These are phyloP conservation scores for Coleophora flavipennella DNA, from an alignment of 2,888 invertebrate genomes.

Conservation along the genomic window DNA sequence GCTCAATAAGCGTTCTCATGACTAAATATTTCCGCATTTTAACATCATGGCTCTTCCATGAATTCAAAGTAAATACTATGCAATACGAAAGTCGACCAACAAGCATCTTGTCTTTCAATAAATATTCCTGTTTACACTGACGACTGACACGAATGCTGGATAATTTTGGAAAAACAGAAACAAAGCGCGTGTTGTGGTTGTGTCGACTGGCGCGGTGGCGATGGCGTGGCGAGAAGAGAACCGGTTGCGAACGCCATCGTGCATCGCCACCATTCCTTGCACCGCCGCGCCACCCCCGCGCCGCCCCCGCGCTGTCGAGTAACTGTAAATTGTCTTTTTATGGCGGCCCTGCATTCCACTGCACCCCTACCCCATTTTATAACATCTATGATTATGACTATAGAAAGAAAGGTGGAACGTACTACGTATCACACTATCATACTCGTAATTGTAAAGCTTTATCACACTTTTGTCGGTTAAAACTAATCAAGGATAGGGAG, in stretches of 20 bases:
- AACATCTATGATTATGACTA: not conserved
- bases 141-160: too few relatives aligned
- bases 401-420: not conserved
- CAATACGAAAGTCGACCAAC: not conserved
- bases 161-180: too few relatives aligned
- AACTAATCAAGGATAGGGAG: too few relatives aligned
- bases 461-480: too few relatives aligned
- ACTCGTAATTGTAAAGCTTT: not conserved
- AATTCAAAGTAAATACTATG: not conserved
- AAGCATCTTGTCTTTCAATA: too few relatives aligned
- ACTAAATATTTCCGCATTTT: slow-evolving; percentile 26
- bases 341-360: slow-evolving; percentile 55
- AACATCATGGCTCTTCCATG: too few relatives aligned
- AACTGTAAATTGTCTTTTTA: slow-evolving; percentile 64
- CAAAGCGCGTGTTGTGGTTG: too few relatives aligned
- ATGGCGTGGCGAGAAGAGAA: not conserved
- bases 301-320: slow-evolving; percentile 50
- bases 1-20: slow-evolving; percentile 49
- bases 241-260: slow-evolving; percentile 9
- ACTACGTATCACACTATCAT: not conserved
- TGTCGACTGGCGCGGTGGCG: slow-evolving; percentile 6
- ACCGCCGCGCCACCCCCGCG: slow-evolving; percentile 17
- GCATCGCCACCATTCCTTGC: too few relatives aligned
- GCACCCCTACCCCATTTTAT: slow-evolving; percentile 50
- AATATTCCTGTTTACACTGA: too few relatives aligned